These are phyloP conservation scores for Conopomorpha cramerella DNA, from an alignment of 1,140 invertebrate genomes.

Conservation along the genomic window DNA sequence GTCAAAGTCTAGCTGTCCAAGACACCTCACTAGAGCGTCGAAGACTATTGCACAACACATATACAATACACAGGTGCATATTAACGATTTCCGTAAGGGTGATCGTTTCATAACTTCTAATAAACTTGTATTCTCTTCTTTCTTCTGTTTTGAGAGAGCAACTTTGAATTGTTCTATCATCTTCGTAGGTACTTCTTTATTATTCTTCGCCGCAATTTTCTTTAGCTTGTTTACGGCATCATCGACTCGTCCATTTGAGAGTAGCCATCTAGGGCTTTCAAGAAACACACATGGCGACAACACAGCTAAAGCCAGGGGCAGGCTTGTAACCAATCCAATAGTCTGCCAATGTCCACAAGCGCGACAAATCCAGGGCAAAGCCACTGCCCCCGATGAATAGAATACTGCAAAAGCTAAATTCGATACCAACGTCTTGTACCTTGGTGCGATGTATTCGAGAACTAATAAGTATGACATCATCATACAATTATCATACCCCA, in stretches of 20 bases:
- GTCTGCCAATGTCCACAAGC: slow-evolving; percentile 70
- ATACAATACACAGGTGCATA: slow-evolving; percentile 26
- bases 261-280: slow-evolving; percentile 75
- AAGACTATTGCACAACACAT: slow-evolving; percentile 28
- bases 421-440: slow-evolving; percentile 63
- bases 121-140: slow-evolving; percentile 14
- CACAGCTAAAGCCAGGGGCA: slow-evolving; percentile 41
- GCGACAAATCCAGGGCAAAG: slow-evolving; percentile 68
- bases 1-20: slow-evolving; percentile 28
- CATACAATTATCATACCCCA: slow-evolving; percentile 80
- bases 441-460: slow-evolving; percentile 68
- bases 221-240: slow-evolving; percentile 65
- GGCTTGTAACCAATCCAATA: slow-evolving; percentile 63
- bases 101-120: slow-evolving; percentile 25
- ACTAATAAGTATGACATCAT: slow-evolving; percentile 69
- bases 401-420: slow-evolving; percentile 66
- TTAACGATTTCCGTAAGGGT: slow-evolving; percentile 22
- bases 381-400: slow-evolving; percentile 65
- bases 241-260: slow-evolving; percentile 67
- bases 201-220: slow-evolving; percentile 32
- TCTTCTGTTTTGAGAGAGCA: slow-evolving; percentile 11
- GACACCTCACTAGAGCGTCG: slow-evolving; percentile 30
- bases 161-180: slow-evolving; percentile 31
- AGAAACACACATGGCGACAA: slow-evolving; percentile 64
- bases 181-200: slow-evolving; percentile 24